These are phyloP conservation scores for Lepas anatifera DNA, from an alignment of 2,888 invertebrate species.

Conservation along the genomic window DNA sequence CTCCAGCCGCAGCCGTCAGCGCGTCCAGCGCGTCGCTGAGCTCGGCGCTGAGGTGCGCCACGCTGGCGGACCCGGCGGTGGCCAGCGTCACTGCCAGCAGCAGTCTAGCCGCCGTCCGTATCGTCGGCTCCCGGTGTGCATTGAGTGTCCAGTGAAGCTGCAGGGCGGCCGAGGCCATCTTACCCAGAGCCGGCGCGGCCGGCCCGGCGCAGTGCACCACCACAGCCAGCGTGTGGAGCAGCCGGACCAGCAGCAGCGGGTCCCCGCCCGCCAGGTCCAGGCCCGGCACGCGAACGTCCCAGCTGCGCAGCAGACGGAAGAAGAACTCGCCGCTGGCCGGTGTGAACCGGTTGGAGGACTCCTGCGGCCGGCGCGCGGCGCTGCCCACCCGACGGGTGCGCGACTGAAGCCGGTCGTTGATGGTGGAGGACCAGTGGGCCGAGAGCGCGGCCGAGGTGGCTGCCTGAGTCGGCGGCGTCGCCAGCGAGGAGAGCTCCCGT, in stretches of 20 bases:
- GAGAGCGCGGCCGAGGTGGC: background rate
- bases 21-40: constrained; percentile 53
- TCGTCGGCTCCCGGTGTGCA: constrained; percentile 51
- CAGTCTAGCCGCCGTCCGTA: constrained; percentile 51
- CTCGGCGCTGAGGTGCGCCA: constrained; percentile 46
- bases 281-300: constrained; percentile 50
- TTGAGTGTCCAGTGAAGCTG: constrained; percentile 52
- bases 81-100: constrained; percentile 51
- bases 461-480: constrained; percentile 9
- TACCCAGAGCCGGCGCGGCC: constrained; percentile 39
- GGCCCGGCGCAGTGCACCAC: constrained; percentile 56
- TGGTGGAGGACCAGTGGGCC: constrained; percentile 8
- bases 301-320: constrained; percentile 54
- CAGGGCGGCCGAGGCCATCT: constrained; percentile 56
- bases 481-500: constrained; percentile 46
- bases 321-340: constrained; percentile 66
- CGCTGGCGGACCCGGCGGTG: constrained; percentile 45
- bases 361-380: background rate
- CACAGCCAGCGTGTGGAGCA: constrained; percentile 52
- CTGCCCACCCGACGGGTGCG: constrained; percentile 2
- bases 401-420: background rate
- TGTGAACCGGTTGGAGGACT: constrained; percentile 51
- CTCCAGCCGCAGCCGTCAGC: constrained; percentile 47
- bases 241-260: constrained; percentile 46
- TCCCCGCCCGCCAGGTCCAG: constrained; percentile 31